Evolutionary conservation across 2,113 vertebrate genomes (phyloP).

Genomic region (Phylloscopus trochiloides): DNA sequence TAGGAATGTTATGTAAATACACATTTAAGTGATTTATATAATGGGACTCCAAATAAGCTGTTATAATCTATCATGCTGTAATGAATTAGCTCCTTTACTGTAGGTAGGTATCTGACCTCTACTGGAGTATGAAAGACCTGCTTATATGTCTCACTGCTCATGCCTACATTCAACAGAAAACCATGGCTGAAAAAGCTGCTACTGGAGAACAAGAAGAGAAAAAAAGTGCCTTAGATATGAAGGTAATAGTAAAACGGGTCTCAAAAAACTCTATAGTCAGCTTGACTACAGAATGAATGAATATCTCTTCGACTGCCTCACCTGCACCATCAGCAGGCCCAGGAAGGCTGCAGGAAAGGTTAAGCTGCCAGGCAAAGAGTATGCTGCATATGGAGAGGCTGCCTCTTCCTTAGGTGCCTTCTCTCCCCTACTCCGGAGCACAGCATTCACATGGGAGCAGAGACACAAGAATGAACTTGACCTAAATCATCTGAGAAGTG

Average conservation of each 20-base stretch:
- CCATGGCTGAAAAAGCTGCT: background rate
- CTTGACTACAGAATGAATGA: background rate
- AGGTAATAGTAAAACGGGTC: background rate
- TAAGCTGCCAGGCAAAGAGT: background rate
- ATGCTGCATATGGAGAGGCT: background rate
- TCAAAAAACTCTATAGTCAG: background rate
- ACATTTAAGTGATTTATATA: conserved; percentile 80
- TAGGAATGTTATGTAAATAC: conserved; percentile 77
- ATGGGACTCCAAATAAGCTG: conserved; percentile 70
- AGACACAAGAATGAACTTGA: background rate
- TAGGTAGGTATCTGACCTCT: conserved; percentile 74
- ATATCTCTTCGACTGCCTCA: background rate
- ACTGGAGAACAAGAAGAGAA: background rate
- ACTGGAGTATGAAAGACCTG: conserved; percentile 63
- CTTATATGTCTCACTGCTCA: conserved; percentile 29
- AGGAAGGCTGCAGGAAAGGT: background rate
- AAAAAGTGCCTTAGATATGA: background rate
- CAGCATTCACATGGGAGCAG: background rate
- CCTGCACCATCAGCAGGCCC: background rate
- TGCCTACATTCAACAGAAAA: background rate
- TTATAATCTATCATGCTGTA: conserved; percentile 74
- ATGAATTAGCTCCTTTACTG: conserved; percentile 69
- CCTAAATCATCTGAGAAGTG: background rate
- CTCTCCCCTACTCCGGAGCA: background rate
- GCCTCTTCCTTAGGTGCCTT: background rate